Base-by-base conservation (phyloP, 2,888 invertebrate species). In the Pseudococcus viburni region DNA sequence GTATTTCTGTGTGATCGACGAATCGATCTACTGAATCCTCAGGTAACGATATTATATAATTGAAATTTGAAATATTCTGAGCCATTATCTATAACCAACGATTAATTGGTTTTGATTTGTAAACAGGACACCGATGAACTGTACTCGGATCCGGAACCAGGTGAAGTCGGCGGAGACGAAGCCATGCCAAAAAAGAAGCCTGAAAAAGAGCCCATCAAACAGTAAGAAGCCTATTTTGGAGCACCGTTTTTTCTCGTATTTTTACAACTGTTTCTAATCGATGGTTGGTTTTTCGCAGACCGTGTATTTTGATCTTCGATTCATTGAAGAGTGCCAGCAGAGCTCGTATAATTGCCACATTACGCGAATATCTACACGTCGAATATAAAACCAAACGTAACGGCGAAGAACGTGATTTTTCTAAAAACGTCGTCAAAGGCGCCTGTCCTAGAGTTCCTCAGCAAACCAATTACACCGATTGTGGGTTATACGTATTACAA, bases 391-490 rank as follows among this genome's bases (percentile, higher is more conserved):
- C 94, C 1, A 96, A 96, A 93, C 92, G 93, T 93, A 92, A 94
- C 88, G 93, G 94, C n/a, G 92, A 92, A 84, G 94, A 93, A 90
- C 94, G 95, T 91, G 92, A 94, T 85, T 98, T 96, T 91, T 95
- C 95, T 90, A 97, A 96, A 91, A 95, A 95, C 90, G 95, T 95
- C 80, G 96, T 98, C 90, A 96, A 96, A 91, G 98, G 98, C 7
- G 94, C 95, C 90, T 95, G 95, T 91, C 97, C 97, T 0, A 96
- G 96, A 93, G 97, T 98, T 90, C 99, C 99, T n/a, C 98, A 99
- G 91, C 99, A 99, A 92, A 96, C 95, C 90, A 99, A 99, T 93
- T 98, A 96, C 91, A 97, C 96, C 68, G 99, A 99, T 92, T 99
- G 99, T 92, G 99, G 99, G 0, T 93, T 99, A 17, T 99, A 96